Percentiles rank a stretch among this genome's conserved stretches.
Conservation (phyloP, 2,888 invertebrate genomes). For the Rhaphigaster nebulosa region DNA sequence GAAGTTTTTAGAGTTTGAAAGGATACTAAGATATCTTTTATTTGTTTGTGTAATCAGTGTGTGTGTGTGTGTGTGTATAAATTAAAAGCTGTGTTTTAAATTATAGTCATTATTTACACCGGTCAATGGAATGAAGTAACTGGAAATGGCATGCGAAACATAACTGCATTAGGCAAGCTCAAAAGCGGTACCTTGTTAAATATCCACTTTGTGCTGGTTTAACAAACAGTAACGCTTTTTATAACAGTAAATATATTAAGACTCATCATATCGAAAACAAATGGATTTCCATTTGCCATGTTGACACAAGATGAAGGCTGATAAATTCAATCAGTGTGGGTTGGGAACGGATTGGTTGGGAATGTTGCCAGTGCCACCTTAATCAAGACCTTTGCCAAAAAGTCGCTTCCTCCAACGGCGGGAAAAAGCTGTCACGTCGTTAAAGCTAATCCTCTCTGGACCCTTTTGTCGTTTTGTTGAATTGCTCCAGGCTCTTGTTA, state of each 20-base stretch:
- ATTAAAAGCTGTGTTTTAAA: no score
- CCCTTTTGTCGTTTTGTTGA: slow-evolving; percentile 23
- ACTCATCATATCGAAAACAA: neutral
- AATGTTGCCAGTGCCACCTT: slow-evolving; percentile 44
- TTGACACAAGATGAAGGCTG: slow-evolving; percentile 39
- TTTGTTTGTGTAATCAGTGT: no score
- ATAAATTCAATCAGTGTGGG: slow-evolving; percentile 27
- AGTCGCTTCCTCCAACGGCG: neutral
- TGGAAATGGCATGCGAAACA: no score
- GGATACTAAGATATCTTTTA: no score
- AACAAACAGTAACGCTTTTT: neutral
- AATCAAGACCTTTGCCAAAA: slow-evolving; percentile 46
- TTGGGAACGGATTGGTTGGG: slow-evolving; percentile 34
- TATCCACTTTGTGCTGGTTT: no score
- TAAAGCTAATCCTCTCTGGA: neutral
- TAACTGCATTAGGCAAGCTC: no score
- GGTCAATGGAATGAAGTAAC: no score
- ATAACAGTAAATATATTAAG: neutral
- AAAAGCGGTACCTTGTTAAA: no score
- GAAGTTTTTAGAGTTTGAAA: neutral
- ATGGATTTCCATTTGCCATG: slow-evolving; percentile 28
- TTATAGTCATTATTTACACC: no score
- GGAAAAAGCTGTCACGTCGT: slow-evolving; percentile 39
- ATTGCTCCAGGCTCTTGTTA: neutral
- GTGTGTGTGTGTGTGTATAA: no score